Evolutionary conservation across 2,797 vertebrate species (phyloP).

Genomic region (Xyrichtys novacula): DNA sequence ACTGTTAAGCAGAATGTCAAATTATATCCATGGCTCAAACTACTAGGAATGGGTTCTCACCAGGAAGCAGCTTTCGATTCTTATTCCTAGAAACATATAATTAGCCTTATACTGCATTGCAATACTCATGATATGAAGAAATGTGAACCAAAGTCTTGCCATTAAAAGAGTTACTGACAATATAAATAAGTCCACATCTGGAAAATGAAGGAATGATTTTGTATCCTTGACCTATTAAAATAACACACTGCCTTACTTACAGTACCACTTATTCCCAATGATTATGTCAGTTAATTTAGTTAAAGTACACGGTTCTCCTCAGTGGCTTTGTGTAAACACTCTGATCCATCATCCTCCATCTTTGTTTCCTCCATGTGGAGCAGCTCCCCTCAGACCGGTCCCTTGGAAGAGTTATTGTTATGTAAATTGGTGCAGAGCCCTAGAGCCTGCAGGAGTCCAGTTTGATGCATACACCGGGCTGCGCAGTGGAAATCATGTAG

Average conservation of each 20-base stretch:
- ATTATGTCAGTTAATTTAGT: not conserved
- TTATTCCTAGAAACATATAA: not conserved
- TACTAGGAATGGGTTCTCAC: too few species aligned
- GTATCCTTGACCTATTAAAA: conserved; percentile 6
- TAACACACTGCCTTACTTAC: not conserved
- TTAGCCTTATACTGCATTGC: not conserved
- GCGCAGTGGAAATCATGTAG: conserved; percentile 8
- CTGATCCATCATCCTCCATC: conserved; percentile 14
- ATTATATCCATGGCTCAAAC: too few species aligned
- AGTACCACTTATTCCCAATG: not conserved
- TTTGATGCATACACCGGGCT: conserved; percentile 27
- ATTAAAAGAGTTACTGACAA: not conserved
- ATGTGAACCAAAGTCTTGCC: not conserved
- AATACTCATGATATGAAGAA: not conserved
- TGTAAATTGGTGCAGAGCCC: conserved; percentile 25
- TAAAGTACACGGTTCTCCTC: not conserved
- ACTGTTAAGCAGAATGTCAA: too few species aligned
- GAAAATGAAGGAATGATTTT: not conserved
- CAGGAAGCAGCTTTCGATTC: too few species aligned
- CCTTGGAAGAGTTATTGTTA: conserved; percentile 8
- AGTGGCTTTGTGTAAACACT: conserved; percentile 7
- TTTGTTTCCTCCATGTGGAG: conserved; percentile 17
- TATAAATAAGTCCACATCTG: not conserved
- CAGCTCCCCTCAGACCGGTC: conserved; percentile 6
- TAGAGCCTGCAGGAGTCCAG: conserved; percentile 15